Evolutionary conservation across 2,113 vertebrate species (phyloP).

Genomic region (Baryphthengus martii): DNA sequence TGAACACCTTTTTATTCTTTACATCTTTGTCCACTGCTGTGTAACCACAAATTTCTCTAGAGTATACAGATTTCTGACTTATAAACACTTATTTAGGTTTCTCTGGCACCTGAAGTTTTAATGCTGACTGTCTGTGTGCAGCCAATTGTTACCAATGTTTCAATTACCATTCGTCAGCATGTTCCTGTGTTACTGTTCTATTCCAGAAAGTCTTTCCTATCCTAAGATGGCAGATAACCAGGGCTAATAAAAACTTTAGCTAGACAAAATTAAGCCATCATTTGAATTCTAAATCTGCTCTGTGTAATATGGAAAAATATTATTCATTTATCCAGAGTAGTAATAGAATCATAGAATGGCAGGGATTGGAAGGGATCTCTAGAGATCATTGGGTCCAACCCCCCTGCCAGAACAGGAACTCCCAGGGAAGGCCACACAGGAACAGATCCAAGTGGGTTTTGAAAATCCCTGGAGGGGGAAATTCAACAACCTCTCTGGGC

Average conservation of each 20-base stretch:
- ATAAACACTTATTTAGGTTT: background rate
- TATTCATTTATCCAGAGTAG: background rate
- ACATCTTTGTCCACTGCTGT: background rate
- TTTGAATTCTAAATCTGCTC: background rate
- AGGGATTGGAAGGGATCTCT: no score
- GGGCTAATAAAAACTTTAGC: background rate
- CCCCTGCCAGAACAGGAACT: no score
- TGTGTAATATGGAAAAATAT: background rate
- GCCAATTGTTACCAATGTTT: background rate
- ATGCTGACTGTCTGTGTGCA: background rate
- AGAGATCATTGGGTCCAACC: no score
- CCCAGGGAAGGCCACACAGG: no score
- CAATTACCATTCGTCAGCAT: background rate
- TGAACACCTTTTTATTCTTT: background rate
- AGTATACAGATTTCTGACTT: background rate
- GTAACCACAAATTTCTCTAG: background rate
- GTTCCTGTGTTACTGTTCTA: background rate
- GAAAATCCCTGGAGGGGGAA: no score
- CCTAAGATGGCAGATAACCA: background rate
- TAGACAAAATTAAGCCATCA: background rate
- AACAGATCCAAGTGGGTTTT: no score
- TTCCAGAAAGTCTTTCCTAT: background rate
- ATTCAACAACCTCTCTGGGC: no score
- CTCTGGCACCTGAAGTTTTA: background rate
- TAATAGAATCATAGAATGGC: no score